These are phyloP conservation scores for Hyposoter dolosus DNA, from an alignment of 2,888 invertebrate species.

Conservation along the genomic window DNA sequence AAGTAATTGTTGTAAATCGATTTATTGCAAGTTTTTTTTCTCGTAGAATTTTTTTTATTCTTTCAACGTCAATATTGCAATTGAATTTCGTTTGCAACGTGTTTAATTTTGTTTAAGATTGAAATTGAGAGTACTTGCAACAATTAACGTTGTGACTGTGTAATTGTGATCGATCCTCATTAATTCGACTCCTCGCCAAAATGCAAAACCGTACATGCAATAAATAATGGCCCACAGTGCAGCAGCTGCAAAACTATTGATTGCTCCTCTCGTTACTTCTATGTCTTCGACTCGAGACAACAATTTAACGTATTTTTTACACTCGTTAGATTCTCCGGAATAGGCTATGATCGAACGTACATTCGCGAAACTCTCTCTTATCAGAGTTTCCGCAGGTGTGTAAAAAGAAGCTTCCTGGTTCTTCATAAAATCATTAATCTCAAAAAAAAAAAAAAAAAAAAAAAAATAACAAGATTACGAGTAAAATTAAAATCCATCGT, in stretches of 20 bases:
- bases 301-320: constrained; percentile 62
- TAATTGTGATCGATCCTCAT: constrained; percentile 55
- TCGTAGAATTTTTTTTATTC: no score
- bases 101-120: not conserved
- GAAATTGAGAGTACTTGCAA: constrained; percentile 42
- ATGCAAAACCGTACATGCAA: constrained; percentile 66
- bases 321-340: constrained; percentile 81
- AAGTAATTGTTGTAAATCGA: not conserved
- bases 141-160: constrained; percentile 60
- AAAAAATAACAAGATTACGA: constrained; percentile 57
- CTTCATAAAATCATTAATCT: constrained; percentile 68
- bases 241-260: constrained; percentile 57
- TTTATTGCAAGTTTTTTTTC: not conserved
- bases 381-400: constrained; percentile 82
- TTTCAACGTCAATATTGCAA: not conserved
- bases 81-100: not conserved
- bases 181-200: constrained; percentile 62
- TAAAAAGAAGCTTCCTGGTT: constrained; percentile 78
- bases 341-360: constrained; percentile 82
- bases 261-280: constrained; percentile 46
- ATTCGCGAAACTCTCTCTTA: constrained; percentile 81
- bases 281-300: constrained; percentile 55
- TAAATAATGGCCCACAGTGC: constrained; percentile 64
- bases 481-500: not conserved
- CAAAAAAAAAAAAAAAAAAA: constrained; percentile 68